These are phyloP conservation scores for Chalcis sispes DNA, from an alignment of 2,888 invertebrate genomes.

Conservation along the genomic window DNA sequence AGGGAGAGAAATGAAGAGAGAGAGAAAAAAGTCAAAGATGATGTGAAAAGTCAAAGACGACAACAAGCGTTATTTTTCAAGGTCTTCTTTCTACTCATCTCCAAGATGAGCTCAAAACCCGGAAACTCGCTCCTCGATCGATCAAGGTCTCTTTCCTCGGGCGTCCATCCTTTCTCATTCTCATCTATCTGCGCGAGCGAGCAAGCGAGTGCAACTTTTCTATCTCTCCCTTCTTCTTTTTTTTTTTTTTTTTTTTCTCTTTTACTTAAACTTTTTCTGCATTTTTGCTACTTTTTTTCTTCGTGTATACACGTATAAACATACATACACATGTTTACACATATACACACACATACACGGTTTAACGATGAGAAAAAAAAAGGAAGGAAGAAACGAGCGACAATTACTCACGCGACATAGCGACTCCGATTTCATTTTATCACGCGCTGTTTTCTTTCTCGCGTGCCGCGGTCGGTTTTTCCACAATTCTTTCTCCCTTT, in stretches of 20 bases:
- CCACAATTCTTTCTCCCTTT: no score
- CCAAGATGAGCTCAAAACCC: conserved; percentile 25
- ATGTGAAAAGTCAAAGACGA: background rate
- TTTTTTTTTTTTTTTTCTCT: background rate
- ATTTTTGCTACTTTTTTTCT: background rate
- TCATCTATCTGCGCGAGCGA: background rate
- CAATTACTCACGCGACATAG: conserved; percentile 41
- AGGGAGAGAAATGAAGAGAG: background rate
- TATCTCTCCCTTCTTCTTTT: background rate
- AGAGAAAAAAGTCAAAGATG: background rate
- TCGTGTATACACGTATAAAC: no score
- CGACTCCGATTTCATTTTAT: background rate
- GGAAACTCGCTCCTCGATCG: conserved; percentile 42
- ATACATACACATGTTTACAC: background rate
- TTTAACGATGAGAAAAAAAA: background rate
- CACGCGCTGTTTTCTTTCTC: no score
- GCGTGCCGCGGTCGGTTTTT: background rate
- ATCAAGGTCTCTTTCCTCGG: conserved; percentile 44
- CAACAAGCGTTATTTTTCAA: conserved; percentile 39
- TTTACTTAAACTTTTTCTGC: background rate
- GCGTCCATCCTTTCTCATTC: conserved; percentile 29
- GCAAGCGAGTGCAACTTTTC: background rate
- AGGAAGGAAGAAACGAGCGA: conserved; percentile 13
- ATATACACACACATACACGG: no score
- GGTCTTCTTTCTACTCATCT: conserved; percentile 20